phyloP scores from a whole-genome alignment of 2,113 vertebrate genomes.

The Ciconia stormi region DNA sequence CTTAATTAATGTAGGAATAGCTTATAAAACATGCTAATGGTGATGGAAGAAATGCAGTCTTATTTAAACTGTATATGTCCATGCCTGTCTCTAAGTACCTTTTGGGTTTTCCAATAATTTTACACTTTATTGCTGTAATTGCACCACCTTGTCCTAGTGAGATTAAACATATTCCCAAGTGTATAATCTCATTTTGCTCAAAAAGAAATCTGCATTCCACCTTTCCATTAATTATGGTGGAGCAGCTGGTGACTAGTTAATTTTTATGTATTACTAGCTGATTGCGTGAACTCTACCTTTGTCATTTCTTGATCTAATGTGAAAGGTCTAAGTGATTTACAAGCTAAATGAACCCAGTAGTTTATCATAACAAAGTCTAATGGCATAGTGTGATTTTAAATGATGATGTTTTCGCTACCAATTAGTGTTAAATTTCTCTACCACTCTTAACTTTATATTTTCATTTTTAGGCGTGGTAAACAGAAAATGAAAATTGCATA shows the following conservation, averaged over 20 bases:
- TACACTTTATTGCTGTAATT: conserved; percentile 5
- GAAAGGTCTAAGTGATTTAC: conserved; percentile 48
- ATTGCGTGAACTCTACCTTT: conserved; percentile 40
- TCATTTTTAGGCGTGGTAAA: not conserved
- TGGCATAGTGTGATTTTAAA: conserved; percentile 18
- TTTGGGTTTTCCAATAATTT: conserved; percentile 17
- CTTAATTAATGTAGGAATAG: not conserved
- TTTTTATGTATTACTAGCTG: conserved; percentile 47
- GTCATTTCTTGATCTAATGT: conserved; percentile 40
- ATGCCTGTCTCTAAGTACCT: not conserved
- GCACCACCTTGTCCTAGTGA: conserved; percentile 5
- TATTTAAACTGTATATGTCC: not conserved
- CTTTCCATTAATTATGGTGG: conserved; percentile 36
- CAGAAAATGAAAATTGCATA: not conserved
- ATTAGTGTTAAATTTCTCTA: not conserved
- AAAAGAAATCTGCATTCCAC: not conserved
- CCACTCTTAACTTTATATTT: not conserved
- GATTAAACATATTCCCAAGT: conserved; percentile 41
- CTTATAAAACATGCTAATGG: not conserved
- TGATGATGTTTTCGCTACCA: not conserved
- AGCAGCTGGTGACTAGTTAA: conserved; percentile 62
- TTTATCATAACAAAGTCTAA: conserved; percentile 50
- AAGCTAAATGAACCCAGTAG: conserved; percentile 33
- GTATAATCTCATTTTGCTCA: conserved; percentile 50
- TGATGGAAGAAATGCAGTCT: not conserved